These are phyloP conservation scores for Trogon surrucura DNA, from an alignment of 2,113 vertebrate genomes.

Conservation along the genomic window DNA sequence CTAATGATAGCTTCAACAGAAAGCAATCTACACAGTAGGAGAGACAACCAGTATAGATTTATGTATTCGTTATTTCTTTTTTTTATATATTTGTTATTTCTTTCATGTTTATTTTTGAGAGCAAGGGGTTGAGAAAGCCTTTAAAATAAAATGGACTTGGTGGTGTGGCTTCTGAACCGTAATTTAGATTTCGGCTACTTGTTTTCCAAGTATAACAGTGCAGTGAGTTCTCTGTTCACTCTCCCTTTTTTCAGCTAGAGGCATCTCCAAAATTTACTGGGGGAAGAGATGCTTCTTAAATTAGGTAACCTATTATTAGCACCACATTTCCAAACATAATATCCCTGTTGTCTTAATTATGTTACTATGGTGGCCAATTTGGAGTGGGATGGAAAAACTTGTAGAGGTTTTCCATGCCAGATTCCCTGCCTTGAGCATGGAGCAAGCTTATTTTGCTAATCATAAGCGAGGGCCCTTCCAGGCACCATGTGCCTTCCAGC, in stretches of 20 bases:
- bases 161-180: neutral
- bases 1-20: neutral
- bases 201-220: neutral
- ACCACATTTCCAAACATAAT: neutral
- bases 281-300: neutral
- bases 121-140: neutral
- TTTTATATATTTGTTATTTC: neutral
- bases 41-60: neutral
- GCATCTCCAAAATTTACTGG: neutral
- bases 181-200: neutral
- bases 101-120: neutral
- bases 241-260: neutral
- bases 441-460: constrained; percentile 10
- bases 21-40: neutral
- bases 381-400: neutral
- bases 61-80: neutral
- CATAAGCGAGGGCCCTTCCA: neutral
- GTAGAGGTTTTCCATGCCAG: neutral
- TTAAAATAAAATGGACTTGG: neutral
- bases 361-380: neutral
- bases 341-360: neutral
- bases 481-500: neutral
- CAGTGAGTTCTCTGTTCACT: neutral
- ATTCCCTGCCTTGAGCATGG: neutral
- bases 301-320: neutral